A percentile compares a stretch with the other conserved stretches of the same genome.
Conservation (phyloP, 2,113 vertebrate genomes). For the Xiphophorus maculatus region DNA sequence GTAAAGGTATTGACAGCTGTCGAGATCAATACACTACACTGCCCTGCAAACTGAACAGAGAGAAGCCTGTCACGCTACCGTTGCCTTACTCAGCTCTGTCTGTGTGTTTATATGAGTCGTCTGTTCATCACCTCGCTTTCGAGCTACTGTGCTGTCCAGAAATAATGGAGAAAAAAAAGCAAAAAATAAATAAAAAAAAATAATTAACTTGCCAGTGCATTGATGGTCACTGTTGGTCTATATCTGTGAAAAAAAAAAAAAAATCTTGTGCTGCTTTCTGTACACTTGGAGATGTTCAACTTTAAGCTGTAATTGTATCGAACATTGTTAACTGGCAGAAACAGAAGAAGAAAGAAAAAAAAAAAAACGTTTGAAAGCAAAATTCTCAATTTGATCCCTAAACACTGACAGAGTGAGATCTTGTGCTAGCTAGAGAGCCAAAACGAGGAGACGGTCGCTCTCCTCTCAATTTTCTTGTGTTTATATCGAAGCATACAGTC, state of each 20-base stretch:
- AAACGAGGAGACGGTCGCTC: conserved; percentile 72
- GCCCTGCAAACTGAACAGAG: conserved; percentile 80
- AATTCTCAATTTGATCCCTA: conserved; percentile 76
- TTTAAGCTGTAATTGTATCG: conserved; percentile 77
- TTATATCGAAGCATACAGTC: conserved; percentile 70
- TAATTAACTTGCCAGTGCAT: conserved; percentile 71
- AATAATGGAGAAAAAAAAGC: conserved; percentile 20
- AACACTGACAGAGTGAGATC: conserved; percentile 77
- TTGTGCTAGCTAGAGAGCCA: conserved; percentile 80
- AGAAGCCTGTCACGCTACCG: conserved; percentile 80
- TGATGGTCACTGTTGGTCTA: conserved; percentile 77
- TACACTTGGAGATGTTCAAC: conserved; percentile 78
- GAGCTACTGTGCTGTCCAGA: conserved; percentile 75
- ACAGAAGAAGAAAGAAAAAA: neutral
- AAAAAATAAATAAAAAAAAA: conserved; percentile 16
- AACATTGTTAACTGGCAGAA: conserved; percentile 68
- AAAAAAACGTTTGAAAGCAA: conserved; percentile 60
- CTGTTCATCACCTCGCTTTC: conserved; percentile 77
- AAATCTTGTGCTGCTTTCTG: conserved; percentile 78
- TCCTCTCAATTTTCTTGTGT: conserved; percentile 76
- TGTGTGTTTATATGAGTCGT: conserved; percentile 74
- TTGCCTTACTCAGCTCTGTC: conserved; percentile 84
- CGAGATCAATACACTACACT: conserved; percentile 77
- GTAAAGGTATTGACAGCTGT: conserved; percentile 73
- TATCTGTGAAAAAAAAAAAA: conserved; percentile 68